Evolutionary conservation across 2,113 vertebrate genomes (phyloP).

Genomic region (Butastur rufipennis): DNA sequence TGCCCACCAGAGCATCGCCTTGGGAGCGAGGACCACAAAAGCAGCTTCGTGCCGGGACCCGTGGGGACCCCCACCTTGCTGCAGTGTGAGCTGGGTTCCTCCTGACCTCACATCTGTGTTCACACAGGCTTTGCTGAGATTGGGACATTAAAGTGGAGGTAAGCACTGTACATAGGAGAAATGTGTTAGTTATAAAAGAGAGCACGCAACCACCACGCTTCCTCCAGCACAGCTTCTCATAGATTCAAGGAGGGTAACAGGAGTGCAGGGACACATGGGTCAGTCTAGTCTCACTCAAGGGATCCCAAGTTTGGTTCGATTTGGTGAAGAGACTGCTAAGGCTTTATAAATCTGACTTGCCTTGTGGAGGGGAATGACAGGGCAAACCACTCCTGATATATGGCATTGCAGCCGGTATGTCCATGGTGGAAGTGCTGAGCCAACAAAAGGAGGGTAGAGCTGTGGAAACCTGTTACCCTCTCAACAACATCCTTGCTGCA

Average conservation of each 20-base stretch:
- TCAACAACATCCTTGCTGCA: not conserved
- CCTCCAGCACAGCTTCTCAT: not conserved
- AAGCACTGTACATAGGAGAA: not conserved
- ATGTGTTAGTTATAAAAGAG: not conserved
- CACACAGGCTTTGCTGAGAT: not conserved
- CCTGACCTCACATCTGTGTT: not conserved
- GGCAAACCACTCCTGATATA: not conserved
- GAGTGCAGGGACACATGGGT: not conserved
- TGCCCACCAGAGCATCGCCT: not conserved
- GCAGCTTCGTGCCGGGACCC: not conserved
- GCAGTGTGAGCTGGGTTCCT: not conserved
- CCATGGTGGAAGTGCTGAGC: not conserved
- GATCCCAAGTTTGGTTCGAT: rapidly evolving
- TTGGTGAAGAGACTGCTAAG: not conserved
- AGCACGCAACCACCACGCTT: not conserved
- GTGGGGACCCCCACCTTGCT: not conserved
- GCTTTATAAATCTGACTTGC: not conserved
- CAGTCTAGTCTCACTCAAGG: not conserved
- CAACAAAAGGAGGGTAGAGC: not conserved
- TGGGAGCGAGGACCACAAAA: not conserved
- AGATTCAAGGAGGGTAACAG: not conserved
- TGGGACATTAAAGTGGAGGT: not conserved
- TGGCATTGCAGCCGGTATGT: rapidly evolving
- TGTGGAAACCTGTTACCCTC: not conserved
- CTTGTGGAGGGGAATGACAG: not conserved